phyloP scores from a whole-genome alignment of 1,140 invertebrate species.

The Drosophila melanica region DNA sequence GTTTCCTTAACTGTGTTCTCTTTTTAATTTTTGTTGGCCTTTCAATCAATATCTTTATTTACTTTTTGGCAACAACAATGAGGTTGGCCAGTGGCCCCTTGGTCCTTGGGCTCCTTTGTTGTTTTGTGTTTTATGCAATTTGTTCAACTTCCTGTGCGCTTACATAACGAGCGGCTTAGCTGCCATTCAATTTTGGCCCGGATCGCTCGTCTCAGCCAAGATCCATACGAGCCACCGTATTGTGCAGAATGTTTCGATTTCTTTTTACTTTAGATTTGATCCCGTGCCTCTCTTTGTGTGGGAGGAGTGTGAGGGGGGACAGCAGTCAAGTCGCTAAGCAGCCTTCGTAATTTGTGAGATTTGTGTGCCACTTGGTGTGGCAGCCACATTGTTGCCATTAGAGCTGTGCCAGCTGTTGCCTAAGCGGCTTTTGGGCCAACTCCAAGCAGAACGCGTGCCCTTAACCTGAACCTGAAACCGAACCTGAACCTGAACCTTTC shows the following conservation, averaged over 20 bases:
- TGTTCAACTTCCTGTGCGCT: conserved; percentile 64
- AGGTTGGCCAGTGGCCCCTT: conserved; percentile 16
- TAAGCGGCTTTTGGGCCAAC: too few relatives aligned
- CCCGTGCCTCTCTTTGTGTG: not conserved
- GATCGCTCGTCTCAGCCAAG: conserved; percentile 15
- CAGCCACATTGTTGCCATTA: conserved; percentile 22
- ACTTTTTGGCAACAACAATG: conserved; percentile 49
- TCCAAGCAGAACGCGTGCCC: conserved; percentile 19
- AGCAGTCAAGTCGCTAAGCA: conserved; percentile 49
- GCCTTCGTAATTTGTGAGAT: conserved; percentile 40
- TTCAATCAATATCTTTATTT: conserved; percentile 38
- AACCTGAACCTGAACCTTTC: not conserved
- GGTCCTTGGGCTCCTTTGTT: conserved; percentile 30
- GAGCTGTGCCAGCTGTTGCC: conserved; percentile 26
- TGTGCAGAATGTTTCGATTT: conserved; percentile 22
- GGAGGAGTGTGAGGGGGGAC: not conserved
- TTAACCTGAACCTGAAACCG: not conserved
- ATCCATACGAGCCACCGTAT: not conserved
- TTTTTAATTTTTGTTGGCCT: conserved; percentile 1
- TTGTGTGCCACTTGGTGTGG: conserved; percentile 47
- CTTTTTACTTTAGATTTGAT: conserved; percentile 22
- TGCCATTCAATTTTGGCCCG: conserved; percentile 32
- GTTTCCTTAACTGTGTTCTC: conserved; percentile 56
- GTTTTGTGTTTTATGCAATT: conserved; percentile 54
- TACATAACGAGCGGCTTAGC: conserved; percentile 48